Evolutionary conservation across 23 tunicate genomes (phyloP), one percentile per base, ranked within the genome.

Genomic region (Diplosoma virens): DNA sequence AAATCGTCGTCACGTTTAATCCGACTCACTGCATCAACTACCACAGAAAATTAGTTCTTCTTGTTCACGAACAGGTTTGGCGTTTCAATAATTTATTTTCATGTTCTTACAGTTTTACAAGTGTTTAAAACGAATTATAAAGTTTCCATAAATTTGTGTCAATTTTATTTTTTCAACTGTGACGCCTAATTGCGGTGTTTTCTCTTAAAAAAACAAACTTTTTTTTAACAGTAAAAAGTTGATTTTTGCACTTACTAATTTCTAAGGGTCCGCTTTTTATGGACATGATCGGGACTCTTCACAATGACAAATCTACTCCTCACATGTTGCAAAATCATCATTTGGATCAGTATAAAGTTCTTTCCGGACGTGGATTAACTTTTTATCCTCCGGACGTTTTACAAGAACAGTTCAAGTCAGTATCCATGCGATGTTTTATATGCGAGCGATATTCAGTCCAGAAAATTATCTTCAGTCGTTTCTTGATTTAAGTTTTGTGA

Each of bases 281-380:
- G 26, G 87, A 92, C 65, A 53, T 92, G 24, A 60, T 92, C 21
- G 97, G 97, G 35, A 92, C 97, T 33, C 66, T 77, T 59, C 97
- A 92, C 76, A 76, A 35, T 34, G 81, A 67, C 1, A 67, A 59
- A 14, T 27, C 25, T 25, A 75, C 81, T 37, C 97, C 97, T 24
- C 92, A 92, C 18, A 20, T 70, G 32, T 25, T 92, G 33, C 76
- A 76, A 36, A 31, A 72, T 22, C 35, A 47, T n/a, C 92, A 92
- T 80, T 53, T 92, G 47, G 76, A 80, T 1, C 47, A 74, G 46
- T 81, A 85, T 75, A 67, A 71, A 48, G 37, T 80, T 32, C 92
- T 76, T 63, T 67, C 67, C 11, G 22, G 61, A 9, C 58, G 92
- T 29, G 97, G 92, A 22, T 58, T 92, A n/a, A 79, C 71, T 33